Conservation (phyloP, 92 coral and sea anemone species). For the Epizoanthus rinbou region DNA sequence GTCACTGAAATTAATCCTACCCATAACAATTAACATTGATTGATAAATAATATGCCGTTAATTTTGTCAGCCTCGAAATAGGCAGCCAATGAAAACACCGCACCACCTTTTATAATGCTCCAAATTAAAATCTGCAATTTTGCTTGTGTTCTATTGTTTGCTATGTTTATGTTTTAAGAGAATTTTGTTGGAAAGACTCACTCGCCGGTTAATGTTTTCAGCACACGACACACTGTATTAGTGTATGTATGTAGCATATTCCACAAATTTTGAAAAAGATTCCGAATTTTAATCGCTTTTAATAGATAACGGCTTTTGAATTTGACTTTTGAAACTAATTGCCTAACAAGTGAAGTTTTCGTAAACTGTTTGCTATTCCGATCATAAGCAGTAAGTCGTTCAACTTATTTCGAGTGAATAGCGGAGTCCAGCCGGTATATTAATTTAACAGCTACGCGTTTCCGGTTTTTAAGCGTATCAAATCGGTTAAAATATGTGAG, state of each 20-base stretch:
- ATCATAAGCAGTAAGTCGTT: no score
- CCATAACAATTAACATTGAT: constrained; percentile 61
- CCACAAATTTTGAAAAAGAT: no score
- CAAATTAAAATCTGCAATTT: constrained; percentile 33
- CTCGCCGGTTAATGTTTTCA: constrained; percentile 12
- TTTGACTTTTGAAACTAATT: constrained; percentile 23
- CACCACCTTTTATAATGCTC: constrained; percentile 33
- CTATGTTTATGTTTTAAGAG: neutral
- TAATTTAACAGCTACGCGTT: constrained; percentile 9
- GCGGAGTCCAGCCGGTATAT: constrained; percentile 5
- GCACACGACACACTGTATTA: neutral
- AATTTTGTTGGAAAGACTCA: neutral
- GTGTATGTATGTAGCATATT: no score
- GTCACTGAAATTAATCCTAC: constrained; percentile 21
- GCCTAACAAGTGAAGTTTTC: neutral
- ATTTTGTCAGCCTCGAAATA: constrained; percentile 53
- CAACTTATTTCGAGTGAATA: no score
- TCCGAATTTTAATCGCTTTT: no score
- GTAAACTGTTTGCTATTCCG: no score
- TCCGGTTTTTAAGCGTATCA: constrained; percentile 7
- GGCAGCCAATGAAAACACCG: constrained; percentile 57
- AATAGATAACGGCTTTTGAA: neutral
- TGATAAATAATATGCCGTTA: constrained; percentile 62
- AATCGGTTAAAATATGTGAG: neutral
- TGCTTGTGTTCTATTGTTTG: neutral